Conservation (phyloP, 2,888 invertebrate genomes). For the Parnassius glacialis region DNA sequence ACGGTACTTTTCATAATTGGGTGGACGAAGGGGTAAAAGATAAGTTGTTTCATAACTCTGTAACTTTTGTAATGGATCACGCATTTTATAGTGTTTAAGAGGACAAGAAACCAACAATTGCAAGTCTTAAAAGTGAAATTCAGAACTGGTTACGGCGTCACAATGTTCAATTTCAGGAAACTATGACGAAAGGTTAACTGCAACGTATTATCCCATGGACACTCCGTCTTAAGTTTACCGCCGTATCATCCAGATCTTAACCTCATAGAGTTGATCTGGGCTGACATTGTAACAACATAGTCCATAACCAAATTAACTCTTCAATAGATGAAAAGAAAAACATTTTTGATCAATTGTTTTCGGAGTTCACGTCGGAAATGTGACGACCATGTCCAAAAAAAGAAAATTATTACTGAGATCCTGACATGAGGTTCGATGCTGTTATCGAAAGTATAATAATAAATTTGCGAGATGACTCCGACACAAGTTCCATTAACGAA, state of each 20-base stretch:
- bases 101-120: conserved; percentile 33
- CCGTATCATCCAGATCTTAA: neutral
- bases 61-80: conserved; percentile 1
- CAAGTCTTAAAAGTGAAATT: conserved; percentile 30
- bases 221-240: neutral
- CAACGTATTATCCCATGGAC: conserved; percentile 24
- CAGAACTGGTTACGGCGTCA: conserved; percentile 28
- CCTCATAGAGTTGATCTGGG: conserved; percentile 17
- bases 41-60: conserved; percentile 8
- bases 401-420: neutral
- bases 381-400: conserved; percentile 1
- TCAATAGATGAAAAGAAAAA: conserved; percentile 3
- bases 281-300: conserved; percentile 24
- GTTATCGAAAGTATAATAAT: no score
- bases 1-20: conserved; percentile 18
- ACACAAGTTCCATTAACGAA: no score
- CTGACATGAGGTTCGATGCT: neutral
- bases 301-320: conserved; percentile 25
- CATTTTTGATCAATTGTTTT: neutral
- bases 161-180: conserved; percentile 27
- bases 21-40: conserved; percentile 10
- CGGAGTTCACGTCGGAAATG: neutral
- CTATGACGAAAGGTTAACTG: conserved; percentile 23
- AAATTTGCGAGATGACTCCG: no score
- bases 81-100: conserved; percentile 28